phyloP scores from a whole-genome alignment of 1,140 invertebrate species.

The Drosophila aff. region DNA sequence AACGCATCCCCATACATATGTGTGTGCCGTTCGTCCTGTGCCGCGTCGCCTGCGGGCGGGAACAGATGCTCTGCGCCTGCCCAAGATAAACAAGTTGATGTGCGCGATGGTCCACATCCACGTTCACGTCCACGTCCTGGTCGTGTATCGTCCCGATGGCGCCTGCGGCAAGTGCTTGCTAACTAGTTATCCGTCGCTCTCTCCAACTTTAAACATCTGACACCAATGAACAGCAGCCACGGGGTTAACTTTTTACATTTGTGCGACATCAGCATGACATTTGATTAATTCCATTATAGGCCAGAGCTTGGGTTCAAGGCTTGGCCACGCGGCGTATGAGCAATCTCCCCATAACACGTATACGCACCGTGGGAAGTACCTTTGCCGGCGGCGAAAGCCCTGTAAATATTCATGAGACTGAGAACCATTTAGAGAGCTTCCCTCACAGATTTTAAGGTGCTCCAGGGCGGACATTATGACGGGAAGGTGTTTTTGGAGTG shows the following conservation, averaged over 20 bases:
- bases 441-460: background rate
- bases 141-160: background rate
- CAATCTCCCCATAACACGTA: slow-evolving; percentile 20
- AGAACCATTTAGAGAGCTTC: background rate
- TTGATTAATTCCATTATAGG: slow-evolving; percentile 70
- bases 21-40: slow-evolving; percentile 8
- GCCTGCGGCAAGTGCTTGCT: slow-evolving; percentile 59
- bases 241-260: slow-evolving; percentile 36
- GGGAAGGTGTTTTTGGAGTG: too few relatives aligned
- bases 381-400: background rate
- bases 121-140: background rate
- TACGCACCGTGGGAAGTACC: slow-evolving; percentile 3
- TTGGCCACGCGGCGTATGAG: slow-evolving; percentile 33
- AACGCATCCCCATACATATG: slow-evolving; percentile 27
- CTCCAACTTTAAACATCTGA: slow-evolving; percentile 64
- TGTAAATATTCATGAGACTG: slow-evolving; percentile 4
- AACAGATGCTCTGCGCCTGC: slow-evolving; percentile 64
- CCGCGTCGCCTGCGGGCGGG: slow-evolving; percentile 43
- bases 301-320: slow-evolving; percentile 7
- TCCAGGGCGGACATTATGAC: background rate
- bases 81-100: slow-evolving; percentile 69
- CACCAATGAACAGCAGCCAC: slow-evolving; percentile 47
- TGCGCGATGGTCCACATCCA: slow-evolving; percentile 2
- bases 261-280: slow-evolving; percentile 70
- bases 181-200: slow-evolving; percentile 45